Evolutionary conservation across 2,113 vertebrate species (phyloP).

Genomic region (Dendropsophus ebraccatus): DNA sequence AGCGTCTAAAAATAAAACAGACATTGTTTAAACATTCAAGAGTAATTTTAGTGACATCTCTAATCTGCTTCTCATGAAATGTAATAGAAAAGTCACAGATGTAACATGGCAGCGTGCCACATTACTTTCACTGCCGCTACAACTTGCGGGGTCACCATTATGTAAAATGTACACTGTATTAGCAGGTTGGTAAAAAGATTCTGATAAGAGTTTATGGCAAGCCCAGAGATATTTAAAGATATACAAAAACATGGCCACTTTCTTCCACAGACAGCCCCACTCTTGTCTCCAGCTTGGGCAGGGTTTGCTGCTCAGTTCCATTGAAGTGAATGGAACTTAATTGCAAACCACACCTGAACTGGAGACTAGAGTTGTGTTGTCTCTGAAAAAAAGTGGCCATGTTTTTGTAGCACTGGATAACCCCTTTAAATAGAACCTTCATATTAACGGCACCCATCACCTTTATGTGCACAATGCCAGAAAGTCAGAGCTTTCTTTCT

Average conservation of each 20-base stretch:
- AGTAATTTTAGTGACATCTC: constrained; percentile 42
- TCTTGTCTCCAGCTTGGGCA: too few species aligned
- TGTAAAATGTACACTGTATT: not conserved
- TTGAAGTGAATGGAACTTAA: too few species aligned
- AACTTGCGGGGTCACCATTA: not conserved
- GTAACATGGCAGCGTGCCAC: not conserved
- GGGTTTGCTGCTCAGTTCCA: too few species aligned
- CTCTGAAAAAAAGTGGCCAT: too few species aligned
- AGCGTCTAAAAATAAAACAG: constrained; percentile 50
- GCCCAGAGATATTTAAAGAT: not conserved
- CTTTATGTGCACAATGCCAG: not conserved
- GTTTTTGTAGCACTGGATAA: too few species aligned
- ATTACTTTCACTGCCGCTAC: not conserved
- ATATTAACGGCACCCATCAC: not conserved
- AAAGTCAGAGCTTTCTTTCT: too few species aligned
- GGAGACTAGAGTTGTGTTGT: too few species aligned
- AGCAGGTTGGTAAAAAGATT: not conserved
- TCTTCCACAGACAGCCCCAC: too few species aligned
- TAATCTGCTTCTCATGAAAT: constrained; percentile 54
- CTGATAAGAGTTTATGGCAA: not conserved
- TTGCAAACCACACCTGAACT: too few species aligned
- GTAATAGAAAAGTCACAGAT: constrained; percentile 27
- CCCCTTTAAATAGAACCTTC: too few species aligned
- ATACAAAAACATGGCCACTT: too few species aligned
- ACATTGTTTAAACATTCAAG: constrained; percentile 47